Evolutionary conservation across 1,140 invertebrate species (phyloP), one percentile per base, ranked within the genome.

Genomic region (Neomicropteryx cornuta): DNA sequence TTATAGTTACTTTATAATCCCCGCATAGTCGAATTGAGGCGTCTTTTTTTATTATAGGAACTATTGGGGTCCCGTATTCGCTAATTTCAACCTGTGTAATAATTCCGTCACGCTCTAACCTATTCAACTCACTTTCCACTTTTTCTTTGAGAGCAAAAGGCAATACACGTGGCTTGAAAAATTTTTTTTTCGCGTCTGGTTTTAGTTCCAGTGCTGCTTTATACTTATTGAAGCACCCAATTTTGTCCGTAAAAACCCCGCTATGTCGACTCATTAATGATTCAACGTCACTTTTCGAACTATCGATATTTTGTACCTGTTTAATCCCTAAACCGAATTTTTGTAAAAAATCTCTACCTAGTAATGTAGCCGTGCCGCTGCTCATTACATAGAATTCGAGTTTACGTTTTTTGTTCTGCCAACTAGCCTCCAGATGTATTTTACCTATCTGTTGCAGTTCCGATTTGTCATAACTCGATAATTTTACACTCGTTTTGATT

Each of bases 41-140:
- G 20, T 45, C 36, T 31, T 18, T 13, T 37, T 62, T 56, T 5
- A 41, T 28, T 0, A 58, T 47, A 1, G 48, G 47, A 2, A 65
- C 51, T 19, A 63, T 43, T 14, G 64, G 61, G 16, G 59, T 55
- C 3, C 55, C 62, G 53, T 55, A 68, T 4, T 56, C 41, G 14
- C 46, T 47, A 32, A 24, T 28, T 5, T 40, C 32, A 2, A 46
- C 38, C 1, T 34, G 34, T 24, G 23, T 23, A 30, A 48, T 24
- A 10, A 38, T 24, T n/a, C 28, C 33, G 2, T 29, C 6, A 13
- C 41, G 18, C 5, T 37, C 35, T 35, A 44, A 36, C 23, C 35
- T 33, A 14, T 44, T 22, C 6, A 47, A 32, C 35, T 47, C 39
- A 18, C 38, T 20, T 19, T 47, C 45, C 5, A 47, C 27, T 27